phyloP scores from a whole-genome alignment of 2,888 invertebrate genomes.

The Malthinus seriepunctatus region DNA sequence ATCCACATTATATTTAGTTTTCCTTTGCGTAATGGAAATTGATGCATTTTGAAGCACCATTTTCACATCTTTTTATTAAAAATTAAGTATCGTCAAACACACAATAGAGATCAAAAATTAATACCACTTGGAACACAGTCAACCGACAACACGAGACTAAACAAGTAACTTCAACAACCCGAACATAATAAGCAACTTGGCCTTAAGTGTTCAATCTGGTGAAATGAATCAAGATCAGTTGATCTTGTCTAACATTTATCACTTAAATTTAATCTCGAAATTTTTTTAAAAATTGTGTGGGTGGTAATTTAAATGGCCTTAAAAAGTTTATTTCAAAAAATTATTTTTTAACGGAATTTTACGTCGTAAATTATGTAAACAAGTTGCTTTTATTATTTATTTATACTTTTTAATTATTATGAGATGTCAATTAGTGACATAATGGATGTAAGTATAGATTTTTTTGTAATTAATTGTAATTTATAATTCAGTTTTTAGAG shows the following conservation, averaged over 20 bases:
- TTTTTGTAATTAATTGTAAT: too few relatives aligned
- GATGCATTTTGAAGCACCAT: conserved; percentile 32
- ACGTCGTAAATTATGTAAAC: too few relatives aligned
- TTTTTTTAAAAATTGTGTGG: too few relatives aligned
- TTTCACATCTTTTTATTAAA: conserved; percentile 14
- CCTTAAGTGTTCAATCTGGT: conserved; percentile 18
- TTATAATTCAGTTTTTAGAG: too few relatives aligned
- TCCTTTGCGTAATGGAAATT: conserved; percentile 20
- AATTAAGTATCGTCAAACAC: not conserved
- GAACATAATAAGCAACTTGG: conserved; percentile 14
- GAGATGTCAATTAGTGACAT: too few relatives aligned
- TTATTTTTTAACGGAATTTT: too few relatives aligned
- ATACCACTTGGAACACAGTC: conserved; percentile 11
- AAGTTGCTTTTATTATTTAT: too few relatives aligned
- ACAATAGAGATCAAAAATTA: not conserved
- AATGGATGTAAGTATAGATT: too few relatives aligned
- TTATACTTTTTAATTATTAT: too few relatives aligned
- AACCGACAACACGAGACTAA: conserved; percentile 26
- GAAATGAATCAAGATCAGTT: conserved; percentile 6
- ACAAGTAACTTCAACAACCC: conserved; percentile 17
- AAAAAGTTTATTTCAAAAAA: too few relatives aligned
- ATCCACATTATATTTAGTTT: conserved; percentile 15
- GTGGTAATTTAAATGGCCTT: too few relatives aligned
- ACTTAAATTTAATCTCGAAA: too few relatives aligned
- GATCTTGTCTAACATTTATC: not conserved